phyloP scores from a whole-genome alignment of 1,140 invertebrate genomes.

The Amyelois transitella region DNA sequence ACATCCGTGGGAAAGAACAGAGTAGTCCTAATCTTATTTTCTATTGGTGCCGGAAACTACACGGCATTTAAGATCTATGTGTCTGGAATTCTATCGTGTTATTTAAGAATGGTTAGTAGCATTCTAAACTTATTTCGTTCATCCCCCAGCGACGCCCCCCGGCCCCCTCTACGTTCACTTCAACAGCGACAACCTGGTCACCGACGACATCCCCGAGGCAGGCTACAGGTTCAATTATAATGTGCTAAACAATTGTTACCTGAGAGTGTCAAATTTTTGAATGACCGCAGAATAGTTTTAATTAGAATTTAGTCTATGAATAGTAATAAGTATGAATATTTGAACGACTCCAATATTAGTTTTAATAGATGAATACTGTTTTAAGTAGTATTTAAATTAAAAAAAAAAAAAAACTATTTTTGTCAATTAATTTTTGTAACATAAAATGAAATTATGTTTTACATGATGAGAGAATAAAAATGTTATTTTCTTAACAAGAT shows the following conservation, averaged over 20 bases:
- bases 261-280: slow-evolving; percentile 24
- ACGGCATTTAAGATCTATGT: too few relatives aligned
- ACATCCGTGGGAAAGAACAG: too few relatives aligned
- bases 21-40: too few relatives aligned
- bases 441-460: too few relatives aligned
- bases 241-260: slow-evolving; percentile 64
- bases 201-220: slow-evolving; percentile 38
- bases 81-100: background rate
- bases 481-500: too few relatives aligned
- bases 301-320: background rate
- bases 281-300: background rate
- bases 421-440: too few relatives aligned
- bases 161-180: slow-evolving; percentile 67
- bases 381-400: too few relatives aligned
- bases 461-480: too few relatives aligned
- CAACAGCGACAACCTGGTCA: slow-evolving; percentile 63
- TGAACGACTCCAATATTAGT: too few relatives aligned
- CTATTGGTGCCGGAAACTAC: too few relatives aligned
- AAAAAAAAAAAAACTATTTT: too few relatives aligned
- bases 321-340: background rate
- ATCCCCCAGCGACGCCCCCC: slow-evolving; percentile 52
- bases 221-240: slow-evolving; percentile 67
- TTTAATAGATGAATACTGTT: too few relatives aligned
- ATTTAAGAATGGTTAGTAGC: background rate
- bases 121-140: slow-evolving; percentile 2